phyloP scores from a whole-genome alignment of 2,797 vertebrate genomes.

The Acipenser oxyrinchus region DNA sequence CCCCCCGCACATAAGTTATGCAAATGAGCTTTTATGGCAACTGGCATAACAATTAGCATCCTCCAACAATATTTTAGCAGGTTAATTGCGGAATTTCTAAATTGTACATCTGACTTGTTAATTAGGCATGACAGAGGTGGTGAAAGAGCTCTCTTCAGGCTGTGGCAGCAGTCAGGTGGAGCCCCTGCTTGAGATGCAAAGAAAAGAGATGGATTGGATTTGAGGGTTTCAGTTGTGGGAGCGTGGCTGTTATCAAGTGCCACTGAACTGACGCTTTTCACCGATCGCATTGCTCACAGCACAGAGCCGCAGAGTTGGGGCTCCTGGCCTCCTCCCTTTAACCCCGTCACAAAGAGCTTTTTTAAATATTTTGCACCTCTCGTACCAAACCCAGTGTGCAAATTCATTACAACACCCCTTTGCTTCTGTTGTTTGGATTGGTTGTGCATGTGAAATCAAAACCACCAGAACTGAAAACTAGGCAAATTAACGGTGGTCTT shows the following conservation, averaged over 20 bases:
- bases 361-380: too few relatives aligned
- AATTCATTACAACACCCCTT: too few relatives aligned
- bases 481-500: too few relatives aligned
- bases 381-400: too few relatives aligned
- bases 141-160: slow-evolving; percentile 94
- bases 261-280: neutral
- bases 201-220: slow-evolving; percentile 89
- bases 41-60: slow-evolving; percentile 98
- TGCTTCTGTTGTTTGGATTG: too few relatives aligned
- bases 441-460: too few relatives aligned
- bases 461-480: too few relatives aligned
- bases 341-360: neutral
- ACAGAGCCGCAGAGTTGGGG: slow-evolving; percentile 34
- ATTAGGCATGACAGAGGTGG: slow-evolving; percentile 98
- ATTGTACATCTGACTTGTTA: slow-evolving; percentile 98
- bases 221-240: slow-evolving; percentile 72
- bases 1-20: slow-evolving; percentile 86
- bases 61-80: slow-evolving; percentile 98
- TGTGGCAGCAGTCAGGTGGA: slow-evolving; percentile 72
- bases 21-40: slow-evolving; percentile 98
- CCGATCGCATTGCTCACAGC: neutral
- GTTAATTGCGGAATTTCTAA: slow-evolving; percentile 96
- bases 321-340: neutral
- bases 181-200: slow-evolving; percentile 85
- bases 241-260: slow-evolving; percentile 65